Evolutionary conservation across 1,140 invertebrate genomes (phyloP), one percentile per base, ranked within the genome.

Genomic region (Danaus plexippus): DNA sequence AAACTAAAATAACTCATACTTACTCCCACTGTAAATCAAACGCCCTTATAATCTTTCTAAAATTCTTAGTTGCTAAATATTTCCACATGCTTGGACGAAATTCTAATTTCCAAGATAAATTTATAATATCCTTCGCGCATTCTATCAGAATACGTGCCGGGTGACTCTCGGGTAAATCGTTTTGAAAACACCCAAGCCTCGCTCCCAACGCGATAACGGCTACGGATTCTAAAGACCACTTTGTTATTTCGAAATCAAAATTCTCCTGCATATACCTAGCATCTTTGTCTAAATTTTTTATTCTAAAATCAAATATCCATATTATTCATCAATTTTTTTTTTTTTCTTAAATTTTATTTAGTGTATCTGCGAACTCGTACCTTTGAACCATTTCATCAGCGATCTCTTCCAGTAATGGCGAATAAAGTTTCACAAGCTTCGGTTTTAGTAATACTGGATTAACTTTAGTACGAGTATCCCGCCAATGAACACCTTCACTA

Each of bases 191-290:
- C 4, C 90, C 91, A 9, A 95, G 74, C 47, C 92, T 84, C 11
- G 88, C 87, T 57, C 94, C 92, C 44, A 94, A 77, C 2, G 91
- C 91, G 9, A 95, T 88, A 9, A 89, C 71, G 1, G 87, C 90
- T 3, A 94, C 89, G 0, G 91, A 91, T 77, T 94, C 93, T 42
- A 94, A 73, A 2, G 91, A 87, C 88, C 91, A 91, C 71, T 91
- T 92, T 59, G 89, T 90, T 9, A 93, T 75, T 75, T 92, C 90
- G 47, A 90, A 88, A 48, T 89, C 80, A 61, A 92, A 91, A 61
- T 90, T 75, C n/a, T 73, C 43, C 51, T 74, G 46, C 5, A 85
- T 43, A 47, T 73, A 73, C 0, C 59, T 49, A 11, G 71, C 54
- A 43, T 74, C 64, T 41, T 67, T 69, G 11, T 32, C 22, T 32